Evolutionary conservation across 37 sponge, comb jelly and placozoan genomes (phyloP).

Genomic region (Beroe forskalii): DNA sequence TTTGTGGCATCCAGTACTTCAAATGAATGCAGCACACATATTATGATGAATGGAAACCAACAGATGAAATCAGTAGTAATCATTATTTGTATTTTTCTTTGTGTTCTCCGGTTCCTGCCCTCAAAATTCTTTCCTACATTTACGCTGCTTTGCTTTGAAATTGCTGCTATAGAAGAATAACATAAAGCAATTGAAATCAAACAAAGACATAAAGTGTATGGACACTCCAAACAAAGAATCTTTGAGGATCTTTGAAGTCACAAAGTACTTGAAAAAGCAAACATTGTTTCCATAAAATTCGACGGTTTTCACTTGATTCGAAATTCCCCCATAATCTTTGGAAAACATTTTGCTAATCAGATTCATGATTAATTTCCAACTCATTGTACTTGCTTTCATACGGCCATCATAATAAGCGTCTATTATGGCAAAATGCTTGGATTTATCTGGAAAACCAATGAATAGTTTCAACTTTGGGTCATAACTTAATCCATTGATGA

Average conservation of each 20-base stretch:
- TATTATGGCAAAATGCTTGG: background rate
- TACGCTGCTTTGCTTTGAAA: background rate
- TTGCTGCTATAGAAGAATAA: background rate
- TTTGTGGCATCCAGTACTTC: background rate
- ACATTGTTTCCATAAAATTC: background rate
- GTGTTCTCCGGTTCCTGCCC: background rate
- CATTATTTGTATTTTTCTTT: background rate
- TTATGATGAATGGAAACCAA: background rate
- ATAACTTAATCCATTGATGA: background rate
- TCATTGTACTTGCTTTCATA: background rate
- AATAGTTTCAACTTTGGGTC: background rate
- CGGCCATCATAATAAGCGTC: conserved; percentile 6
- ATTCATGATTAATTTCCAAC: background rate
- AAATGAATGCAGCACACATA: background rate
- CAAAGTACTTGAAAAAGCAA: background rate
- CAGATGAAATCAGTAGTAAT: background rate
- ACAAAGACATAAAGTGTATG: background rate
- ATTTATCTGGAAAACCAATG: background rate
- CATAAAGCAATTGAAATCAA: background rate
- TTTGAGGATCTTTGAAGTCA: background rate
- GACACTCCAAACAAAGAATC: background rate
- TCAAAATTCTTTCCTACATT: background rate
- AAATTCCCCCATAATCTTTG: background rate
- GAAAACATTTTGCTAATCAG: background rate
- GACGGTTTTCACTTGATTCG: background rate